Evolutionary conservation across 2,888 invertebrate genomes (phyloP).

Genomic region (Willowsia nigromaculata): DNA sequence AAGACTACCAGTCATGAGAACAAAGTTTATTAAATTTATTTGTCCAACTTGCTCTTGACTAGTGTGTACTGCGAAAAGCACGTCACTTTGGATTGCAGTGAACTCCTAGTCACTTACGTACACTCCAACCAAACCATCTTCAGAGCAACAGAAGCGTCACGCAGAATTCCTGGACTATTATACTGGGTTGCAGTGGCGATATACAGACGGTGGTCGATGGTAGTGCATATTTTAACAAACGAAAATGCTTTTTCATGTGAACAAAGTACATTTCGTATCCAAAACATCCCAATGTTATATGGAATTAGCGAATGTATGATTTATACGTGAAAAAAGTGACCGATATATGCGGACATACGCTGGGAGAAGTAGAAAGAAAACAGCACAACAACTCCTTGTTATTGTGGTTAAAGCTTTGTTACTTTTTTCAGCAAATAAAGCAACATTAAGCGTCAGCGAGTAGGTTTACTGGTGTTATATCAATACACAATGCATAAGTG

Average conservation of each 20-base stretch:
- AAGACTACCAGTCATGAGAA: conserved; percentile 52
- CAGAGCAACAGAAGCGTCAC: conserved; percentile 30
- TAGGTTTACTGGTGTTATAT: conserved; percentile 5
- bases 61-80: neutral
- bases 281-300: neutral
- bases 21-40: conserved; percentile 56
- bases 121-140: neutral
- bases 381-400: neutral
- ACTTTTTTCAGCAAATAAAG: neutral
- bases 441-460: neutral
- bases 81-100: neutral
- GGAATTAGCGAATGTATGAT: neutral
- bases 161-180: conserved; percentile 19
- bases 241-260: neutral
- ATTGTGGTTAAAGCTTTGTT: neutral
- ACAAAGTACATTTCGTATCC: neutral
- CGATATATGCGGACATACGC: neutral
- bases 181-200: neutral
- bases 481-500: neutral
- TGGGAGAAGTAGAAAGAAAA: neutral
- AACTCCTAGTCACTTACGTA: neutral
- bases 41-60: neutral
- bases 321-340: neutral
- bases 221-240: neutral
- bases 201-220: neutral